Evolutionary conservation across 2,888 invertebrate genomes (phyloP).

Genomic region (Timema cristinae): DNA sequence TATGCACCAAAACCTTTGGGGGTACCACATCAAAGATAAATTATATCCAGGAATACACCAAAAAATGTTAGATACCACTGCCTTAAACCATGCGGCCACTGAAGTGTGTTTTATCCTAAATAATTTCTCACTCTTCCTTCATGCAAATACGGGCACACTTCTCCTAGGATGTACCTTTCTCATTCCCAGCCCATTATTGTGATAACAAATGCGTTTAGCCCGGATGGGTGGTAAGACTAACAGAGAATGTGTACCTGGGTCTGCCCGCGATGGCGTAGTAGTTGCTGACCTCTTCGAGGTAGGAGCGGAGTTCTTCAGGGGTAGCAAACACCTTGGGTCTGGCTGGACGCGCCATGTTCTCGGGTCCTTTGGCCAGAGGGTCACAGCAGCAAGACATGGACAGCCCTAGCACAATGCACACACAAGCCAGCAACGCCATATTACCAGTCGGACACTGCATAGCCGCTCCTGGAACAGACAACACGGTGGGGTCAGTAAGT

Average conservation of each 20-base stretch:
- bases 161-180: no score
- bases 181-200: no score
- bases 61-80: no score
- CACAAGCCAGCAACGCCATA: conserved; percentile 20
- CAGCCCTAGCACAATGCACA: conserved; percentile 24
- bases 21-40: no score
- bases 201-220: no score
- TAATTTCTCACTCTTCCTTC: no score
- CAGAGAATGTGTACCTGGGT: conserved; percentile 44
- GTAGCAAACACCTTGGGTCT: conserved; percentile 47
- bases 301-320: conserved; percentile 49
- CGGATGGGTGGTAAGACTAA: no score
- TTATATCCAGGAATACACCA: no score
- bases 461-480: not conserved
- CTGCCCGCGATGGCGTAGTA: conserved; percentile 51
- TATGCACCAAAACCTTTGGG: no score
- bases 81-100: no score
- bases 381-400: conserved; percentile 29
- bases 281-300: conserved; percentile 50
- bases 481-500: not conserved
- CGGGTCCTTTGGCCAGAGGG: conserved; percentile 26
- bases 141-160: no score
- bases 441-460: conserved; percentile 22
- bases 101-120: no score
- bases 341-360: conserved; percentile 38